phyloP scores from a whole-genome alignment of 2,888 invertebrate species.

The Gerosis bhagava region DNA sequence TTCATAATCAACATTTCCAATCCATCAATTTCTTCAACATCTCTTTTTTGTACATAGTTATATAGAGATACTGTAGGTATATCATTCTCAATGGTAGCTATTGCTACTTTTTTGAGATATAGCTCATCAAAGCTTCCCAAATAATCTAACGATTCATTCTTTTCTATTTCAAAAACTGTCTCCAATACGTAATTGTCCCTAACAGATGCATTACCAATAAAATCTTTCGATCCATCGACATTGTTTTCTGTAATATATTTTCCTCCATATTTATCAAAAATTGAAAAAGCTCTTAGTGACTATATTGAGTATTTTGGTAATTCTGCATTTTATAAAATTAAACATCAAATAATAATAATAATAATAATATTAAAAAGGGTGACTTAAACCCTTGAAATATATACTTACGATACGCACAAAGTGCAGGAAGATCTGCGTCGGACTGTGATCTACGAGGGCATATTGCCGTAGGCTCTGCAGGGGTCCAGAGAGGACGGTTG shows the following conservation, averaged over 20 bases:
- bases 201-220: conserved; percentile 45
- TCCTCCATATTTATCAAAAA: too few species aligned
- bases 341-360: too few species aligned
- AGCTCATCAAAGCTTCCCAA: conserved; percentile 57
- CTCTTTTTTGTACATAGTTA: conserved; percentile 49
- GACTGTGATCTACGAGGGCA: conserved; percentile 50
- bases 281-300: too few species aligned
- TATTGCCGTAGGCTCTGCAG: conserved; percentile 46
- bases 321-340: too few species aligned
- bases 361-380: too few species aligned
- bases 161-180: conserved; percentile 57
- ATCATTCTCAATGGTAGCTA: conserved; percentile 49
- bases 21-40: conserved; percentile 32
- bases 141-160: conserved; percentile 46
- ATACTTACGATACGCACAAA: conserved; percentile 64
- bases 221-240: conserved; percentile 40
- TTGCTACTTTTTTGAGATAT: conserved; percentile 59
- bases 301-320: too few species aligned
- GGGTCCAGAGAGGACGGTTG: conserved; percentile 51
- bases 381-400: too few species aligned
- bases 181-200: conserved; percentile 57
- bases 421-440: conserved; percentile 36
- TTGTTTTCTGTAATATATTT: conserved; percentile 56
- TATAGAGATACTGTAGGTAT: conserved; percentile 37
- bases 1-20: background rate